These are phyloP conservation scores for Morinoia aosen DNA, from an alignment of 2,888 invertebrate genomes.

Conservation along the genomic window DNA sequence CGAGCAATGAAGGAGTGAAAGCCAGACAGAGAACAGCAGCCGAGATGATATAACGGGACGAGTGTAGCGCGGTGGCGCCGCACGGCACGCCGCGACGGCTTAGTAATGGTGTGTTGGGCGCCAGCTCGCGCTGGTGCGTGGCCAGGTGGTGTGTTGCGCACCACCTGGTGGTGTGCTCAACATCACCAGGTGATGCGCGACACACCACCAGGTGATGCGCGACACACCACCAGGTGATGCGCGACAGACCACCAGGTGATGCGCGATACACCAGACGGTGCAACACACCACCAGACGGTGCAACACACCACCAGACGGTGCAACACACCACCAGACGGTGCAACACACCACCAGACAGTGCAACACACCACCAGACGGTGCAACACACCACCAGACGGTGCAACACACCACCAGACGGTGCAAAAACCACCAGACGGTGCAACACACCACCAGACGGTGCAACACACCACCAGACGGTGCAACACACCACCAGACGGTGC, in stretches of 20 bases:
- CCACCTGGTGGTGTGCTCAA: background rate
- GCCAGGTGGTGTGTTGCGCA: background rate
- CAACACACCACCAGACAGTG: no score
- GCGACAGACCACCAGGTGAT: no score
- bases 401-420: no score
- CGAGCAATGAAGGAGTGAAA: conserved; percentile 6
- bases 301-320: background rate
- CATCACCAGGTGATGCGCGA: background rate
- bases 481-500: no score
- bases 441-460: background rate
- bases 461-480: no score
- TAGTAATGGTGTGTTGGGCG: conserved; percentile 24
- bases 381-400: background rate
- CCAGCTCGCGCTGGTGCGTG: background rate
- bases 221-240: no score
- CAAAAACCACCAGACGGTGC: background rate
- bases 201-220: no score
- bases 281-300: background rate
- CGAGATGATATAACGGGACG: conserved; percentile 12
- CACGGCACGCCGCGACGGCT: conserved; percentile 31
- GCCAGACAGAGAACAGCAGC: background rate
- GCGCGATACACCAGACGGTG: background rate
- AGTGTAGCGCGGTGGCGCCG: conserved; percentile 38
- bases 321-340: no score
- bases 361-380: no score